Base-by-base conservation (phyloP, 2,888 invertebrate species). In the Epirrita christyi region DNA sequence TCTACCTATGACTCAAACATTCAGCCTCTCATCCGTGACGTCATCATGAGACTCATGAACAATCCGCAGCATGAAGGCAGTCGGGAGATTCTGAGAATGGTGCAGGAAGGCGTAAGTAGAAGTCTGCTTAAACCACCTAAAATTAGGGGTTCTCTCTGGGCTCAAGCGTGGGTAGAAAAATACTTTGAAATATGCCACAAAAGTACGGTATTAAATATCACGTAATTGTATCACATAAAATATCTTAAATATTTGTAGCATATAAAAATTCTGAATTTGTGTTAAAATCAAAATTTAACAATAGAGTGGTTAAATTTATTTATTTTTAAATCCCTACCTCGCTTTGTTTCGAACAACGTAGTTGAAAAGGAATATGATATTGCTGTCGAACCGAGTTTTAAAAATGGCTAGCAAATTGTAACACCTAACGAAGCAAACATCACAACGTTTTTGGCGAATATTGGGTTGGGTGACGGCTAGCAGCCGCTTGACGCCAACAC, bases 1-100 rank as follows among this genome's bases (percentile, higher is more conserved):
- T 97, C 97, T 59, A 96, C 97, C 0, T 94, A 96, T 72, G 94
- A 96, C 83, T 97, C 97, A 49, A 93, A 94, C 61, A 93, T 97
- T 67, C 97, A 97, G 75, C 97, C 97, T 0, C 87, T 96, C 65
- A 94, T 97, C 68, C 93, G 93, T 56, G 93, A 94, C 42, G 94
- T 95, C 46, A 94, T 97, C 88, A 91, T 93, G 27, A 86, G 93
- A 44, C 93, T 97, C 57, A 97, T 98, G 68, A 93, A 95, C 79
- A 96, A 96, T 70, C 96, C 96, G 3, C 94, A 95, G 67, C 94
- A 96, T 71, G 94, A 95, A 53, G 93, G 93, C 65, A 95, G 96
- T 45, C 86, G 93, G 49, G 90, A 93, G 66, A 94, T 95, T 47
- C 92, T 98, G 15, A 94, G 95, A 72, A 94, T 96, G 93, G 95